Evolutionary conservation across 1,140 invertebrate genomes (phyloP).

Genomic region (Drosophila grimshawi): DNA sequence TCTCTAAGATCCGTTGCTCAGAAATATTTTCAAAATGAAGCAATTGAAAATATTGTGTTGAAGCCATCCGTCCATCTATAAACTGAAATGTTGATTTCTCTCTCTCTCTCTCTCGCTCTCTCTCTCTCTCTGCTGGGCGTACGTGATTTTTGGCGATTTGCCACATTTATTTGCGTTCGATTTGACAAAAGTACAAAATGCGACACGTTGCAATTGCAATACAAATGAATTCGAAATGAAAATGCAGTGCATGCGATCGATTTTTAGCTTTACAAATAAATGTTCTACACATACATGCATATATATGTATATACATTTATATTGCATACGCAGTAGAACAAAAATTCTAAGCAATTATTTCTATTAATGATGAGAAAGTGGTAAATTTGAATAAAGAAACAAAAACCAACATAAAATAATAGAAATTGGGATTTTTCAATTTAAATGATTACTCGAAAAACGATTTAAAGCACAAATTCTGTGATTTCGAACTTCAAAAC

Average conservation of each 20-base stretch:
- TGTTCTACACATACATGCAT: background rate
- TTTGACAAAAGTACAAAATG: constrained; percentile 19
- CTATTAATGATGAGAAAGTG: too few relatives aligned
- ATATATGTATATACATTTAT: background rate
- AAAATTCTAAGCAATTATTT: background rate
- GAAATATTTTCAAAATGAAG: background rate
- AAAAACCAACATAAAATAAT: too few relatives aligned
- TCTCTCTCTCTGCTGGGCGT: constrained; percentile 32
- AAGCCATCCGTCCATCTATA: background rate
- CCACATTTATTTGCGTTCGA: constrained; percentile 63
- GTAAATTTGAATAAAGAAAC: too few relatives aligned
- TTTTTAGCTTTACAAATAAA: constrained; percentile 4
- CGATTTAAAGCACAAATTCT: too few relatives aligned
- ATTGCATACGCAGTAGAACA: background rate
- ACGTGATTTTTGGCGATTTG: constrained; percentile 74
- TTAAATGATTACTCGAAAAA: too few relatives aligned
- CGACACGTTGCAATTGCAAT: constrained; percentile 6
- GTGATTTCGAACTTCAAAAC: too few relatives aligned
- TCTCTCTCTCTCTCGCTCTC: constrained; percentile 19
- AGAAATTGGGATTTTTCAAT: too few relatives aligned
- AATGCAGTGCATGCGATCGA: background rate
- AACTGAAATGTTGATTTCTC: constrained; percentile 20
- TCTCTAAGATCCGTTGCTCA: too few relatives aligned
- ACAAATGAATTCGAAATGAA: background rate
- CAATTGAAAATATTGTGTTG: background rate